Conservation (phyloP, 2,113 vertebrate genomes). For the Gymnogyps californianus region DNA sequence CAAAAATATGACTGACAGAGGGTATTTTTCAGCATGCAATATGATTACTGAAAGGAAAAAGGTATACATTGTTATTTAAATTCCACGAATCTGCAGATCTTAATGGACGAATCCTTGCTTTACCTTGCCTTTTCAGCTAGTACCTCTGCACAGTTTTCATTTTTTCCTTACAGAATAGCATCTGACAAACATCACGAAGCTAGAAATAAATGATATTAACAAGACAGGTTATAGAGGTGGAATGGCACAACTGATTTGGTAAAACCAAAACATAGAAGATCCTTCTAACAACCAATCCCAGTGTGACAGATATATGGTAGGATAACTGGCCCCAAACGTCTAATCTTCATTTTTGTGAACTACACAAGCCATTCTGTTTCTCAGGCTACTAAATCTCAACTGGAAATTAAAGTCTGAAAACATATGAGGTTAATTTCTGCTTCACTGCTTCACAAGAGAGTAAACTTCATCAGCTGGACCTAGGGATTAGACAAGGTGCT, state of each 20-base stretch:
- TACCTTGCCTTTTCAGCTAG: background rate
- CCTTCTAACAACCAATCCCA: background rate
- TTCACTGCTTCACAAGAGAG: background rate
- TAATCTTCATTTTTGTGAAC: slow-evolving; percentile 46
- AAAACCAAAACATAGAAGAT: slow-evolving; percentile 20
- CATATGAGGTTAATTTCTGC: background rate
- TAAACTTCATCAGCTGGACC: background rate
- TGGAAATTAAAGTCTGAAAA: slow-evolving; percentile 36
- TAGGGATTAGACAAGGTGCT: background rate
- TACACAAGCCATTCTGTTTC: slow-evolving; percentile 27
- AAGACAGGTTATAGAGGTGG: slow-evolving; percentile 15
- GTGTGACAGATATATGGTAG: background rate
- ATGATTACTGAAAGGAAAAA: background rate
- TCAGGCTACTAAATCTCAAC: slow-evolving; percentile 28
- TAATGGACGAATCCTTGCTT: background rate
- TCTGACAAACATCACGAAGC: background rate
- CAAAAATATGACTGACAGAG: background rate
- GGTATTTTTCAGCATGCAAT: background rate
- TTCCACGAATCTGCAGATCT: background rate
- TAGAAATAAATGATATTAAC: slow-evolving; percentile 36
- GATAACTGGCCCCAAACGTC: slow-evolving; percentile 7
- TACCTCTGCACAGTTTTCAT: background rate
- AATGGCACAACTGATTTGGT: slow-evolving; percentile 12
- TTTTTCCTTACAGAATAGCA: background rate
- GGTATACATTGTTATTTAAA: background rate